Evolutionary conservation across 2,797 vertebrate genomes (phyloP).

Genomic region (Synaphobranchus kaupii): DNA sequence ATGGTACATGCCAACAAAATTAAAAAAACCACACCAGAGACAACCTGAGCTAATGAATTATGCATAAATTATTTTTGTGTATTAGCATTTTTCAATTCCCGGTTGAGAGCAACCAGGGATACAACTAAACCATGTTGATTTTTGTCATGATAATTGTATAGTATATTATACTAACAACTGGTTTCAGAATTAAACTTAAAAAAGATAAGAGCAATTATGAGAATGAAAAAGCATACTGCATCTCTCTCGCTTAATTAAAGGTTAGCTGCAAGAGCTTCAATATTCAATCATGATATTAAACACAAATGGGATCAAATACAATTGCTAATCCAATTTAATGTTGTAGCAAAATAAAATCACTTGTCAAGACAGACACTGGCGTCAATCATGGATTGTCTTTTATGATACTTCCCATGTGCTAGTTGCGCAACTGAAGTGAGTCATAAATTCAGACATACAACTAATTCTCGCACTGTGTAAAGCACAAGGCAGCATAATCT

Average conservation of each 20-base stretch:
- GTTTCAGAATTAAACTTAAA: background rate
- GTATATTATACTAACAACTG: background rate
- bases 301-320: background rate
- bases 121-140: background rate
- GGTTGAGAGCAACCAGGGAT: background rate
- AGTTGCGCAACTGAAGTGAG: background rate
- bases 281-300: background rate
- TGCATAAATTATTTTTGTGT: background rate
- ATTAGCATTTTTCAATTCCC: background rate
- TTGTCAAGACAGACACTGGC: background rate
- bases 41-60: background rate
- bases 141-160: background rate
- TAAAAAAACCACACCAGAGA: background rate
- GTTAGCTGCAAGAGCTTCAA: no score
- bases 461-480: background rate
- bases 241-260: background rate
- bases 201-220: background rate
- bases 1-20: background rate
- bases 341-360: background rate
- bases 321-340: background rate
- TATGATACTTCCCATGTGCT: background rate
- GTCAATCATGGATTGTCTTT: background rate
- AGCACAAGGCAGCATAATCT: background rate
- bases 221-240: background rate
- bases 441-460: background rate